Percentiles rank a stretch among this genome's conserved stretches.
Evolutionary conservation across 2,113 vertebrate species (phyloP).

Genomic region (Dromaius novaehollandiae): DNA sequence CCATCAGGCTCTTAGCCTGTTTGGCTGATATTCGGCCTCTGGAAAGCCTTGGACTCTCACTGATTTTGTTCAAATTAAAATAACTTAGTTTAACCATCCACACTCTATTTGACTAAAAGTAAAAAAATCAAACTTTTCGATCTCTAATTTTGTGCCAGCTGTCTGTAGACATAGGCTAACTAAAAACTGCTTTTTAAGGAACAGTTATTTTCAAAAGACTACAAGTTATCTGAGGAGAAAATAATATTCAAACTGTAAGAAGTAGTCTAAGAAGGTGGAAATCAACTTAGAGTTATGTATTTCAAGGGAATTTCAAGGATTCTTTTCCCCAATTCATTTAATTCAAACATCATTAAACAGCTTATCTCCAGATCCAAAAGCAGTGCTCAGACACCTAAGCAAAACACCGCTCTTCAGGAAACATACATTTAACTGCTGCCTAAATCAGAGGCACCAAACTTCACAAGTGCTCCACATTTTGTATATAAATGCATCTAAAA

Average conservation of each 20-base stretch:
- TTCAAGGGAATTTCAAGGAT: neutral
- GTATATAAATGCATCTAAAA: neutral
- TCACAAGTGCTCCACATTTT: neutral
- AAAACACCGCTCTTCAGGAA: neutral
- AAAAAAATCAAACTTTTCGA: neutral
- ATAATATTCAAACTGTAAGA: neutral
- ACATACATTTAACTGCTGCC: neutral
- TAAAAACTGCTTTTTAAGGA: neutral
- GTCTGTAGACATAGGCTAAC: neutral
- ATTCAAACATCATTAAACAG: neutral
- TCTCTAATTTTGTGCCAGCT: neutral
- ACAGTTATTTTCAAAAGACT: neutral
- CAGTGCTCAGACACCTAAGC: neutral
- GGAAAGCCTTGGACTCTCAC: neutral
- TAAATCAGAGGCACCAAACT: neutral
- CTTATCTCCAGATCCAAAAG: neutral
- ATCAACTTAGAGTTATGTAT: fast-evolving
- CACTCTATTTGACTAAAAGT: neutral
- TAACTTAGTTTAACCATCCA: neutral
- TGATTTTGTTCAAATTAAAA: neutral
- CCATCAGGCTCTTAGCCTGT: neutral
- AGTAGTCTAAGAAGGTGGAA: neutral
- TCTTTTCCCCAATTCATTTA: neutral
- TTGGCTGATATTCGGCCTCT: neutral
- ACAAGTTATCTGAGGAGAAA: neutral